phyloP scores from a whole-genome alignment of 2,113 vertebrate species.

The Setophaga petechia region DNA sequence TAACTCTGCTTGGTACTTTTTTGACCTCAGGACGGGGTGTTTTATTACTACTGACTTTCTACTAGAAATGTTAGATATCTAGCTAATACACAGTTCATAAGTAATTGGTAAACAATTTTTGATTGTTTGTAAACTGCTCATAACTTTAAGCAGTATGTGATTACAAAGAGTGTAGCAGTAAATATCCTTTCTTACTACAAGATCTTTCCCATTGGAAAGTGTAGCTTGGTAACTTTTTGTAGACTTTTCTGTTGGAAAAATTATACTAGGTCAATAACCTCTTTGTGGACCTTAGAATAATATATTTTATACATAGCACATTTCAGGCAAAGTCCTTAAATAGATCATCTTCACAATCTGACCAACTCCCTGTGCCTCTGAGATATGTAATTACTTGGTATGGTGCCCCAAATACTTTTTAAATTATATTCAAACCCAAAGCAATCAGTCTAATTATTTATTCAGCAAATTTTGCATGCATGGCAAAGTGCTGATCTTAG shows the following conservation, averaged over 20 bases:
- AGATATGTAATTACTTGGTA: not conserved
- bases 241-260: not conserved
- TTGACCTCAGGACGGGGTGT: not conserved
- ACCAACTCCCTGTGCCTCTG: not conserved
- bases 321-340: not conserved
- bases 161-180: not conserved
- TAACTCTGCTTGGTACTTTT: not conserved
- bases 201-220: not conserved
- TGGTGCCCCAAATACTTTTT: not conserved
- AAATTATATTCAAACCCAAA: not conserved
- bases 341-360: not conserved
- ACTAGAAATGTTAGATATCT: rapidly evolving
- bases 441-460: not conserved
- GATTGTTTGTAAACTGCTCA: not conserved
- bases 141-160: not conserved
- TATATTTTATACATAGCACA: not conserved
- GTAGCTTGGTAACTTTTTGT: not conserved
- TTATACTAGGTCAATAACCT: not conserved
- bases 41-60: not conserved
- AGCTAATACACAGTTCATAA: not conserved
- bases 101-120: not conserved
- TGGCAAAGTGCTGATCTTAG: not conserved
- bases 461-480: not conserved
- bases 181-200: not conserved
- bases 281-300: not conserved